phyloP scores from a whole-genome alignment of 1,140 invertebrate genomes.

The Diploscapter pachys region DNA sequence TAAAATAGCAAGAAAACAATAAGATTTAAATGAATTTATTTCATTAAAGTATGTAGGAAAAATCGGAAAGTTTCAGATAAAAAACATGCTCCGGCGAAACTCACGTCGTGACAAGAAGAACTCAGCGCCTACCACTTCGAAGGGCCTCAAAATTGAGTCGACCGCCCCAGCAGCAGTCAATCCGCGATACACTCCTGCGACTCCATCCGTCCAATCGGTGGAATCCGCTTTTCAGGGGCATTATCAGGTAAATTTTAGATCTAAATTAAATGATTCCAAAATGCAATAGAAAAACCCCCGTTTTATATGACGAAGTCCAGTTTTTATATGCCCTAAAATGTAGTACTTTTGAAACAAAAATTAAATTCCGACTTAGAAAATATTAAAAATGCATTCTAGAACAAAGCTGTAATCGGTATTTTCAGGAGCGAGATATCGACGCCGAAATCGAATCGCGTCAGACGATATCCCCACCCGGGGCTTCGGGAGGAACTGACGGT shows the following conservation, averaged over 20 bases:
- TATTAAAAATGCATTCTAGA: too few relatives aligned
- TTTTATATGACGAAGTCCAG: not conserved
- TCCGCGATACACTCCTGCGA: slow-evolving; percentile 27
- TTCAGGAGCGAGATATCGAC: slow-evolving; percentile 38
- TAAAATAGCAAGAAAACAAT: not conserved
- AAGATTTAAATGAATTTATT: not conserved
- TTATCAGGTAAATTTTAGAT: slow-evolving; percentile 10
- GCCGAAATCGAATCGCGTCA: slow-evolving; percentile 37
- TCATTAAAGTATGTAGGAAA: not conserved
- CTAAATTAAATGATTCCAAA: slow-evolving; percentile 7
- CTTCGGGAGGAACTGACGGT: slow-evolving; percentile 18
- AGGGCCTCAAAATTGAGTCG: slow-evolving; percentile 25
- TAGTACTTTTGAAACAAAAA: not conserved
- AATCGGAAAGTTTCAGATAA: slow-evolving; percentile 27
- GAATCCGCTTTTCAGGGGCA: slow-evolving; percentile 21
- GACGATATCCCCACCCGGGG: slow-evolving; percentile 19
- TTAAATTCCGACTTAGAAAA: too few relatives aligned
- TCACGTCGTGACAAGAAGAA: slow-evolving; percentile 40
- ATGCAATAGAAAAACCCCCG: not conserved
- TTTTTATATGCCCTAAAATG: not conserved
- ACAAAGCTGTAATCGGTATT: not conserved
- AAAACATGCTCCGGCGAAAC: slow-evolving; percentile 38
- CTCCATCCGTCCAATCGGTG: slow-evolving; percentile 26
- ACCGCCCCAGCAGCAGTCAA: slow-evolving; percentile 31
- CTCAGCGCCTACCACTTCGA: not conserved